Conservation (phyloP, 2,888 invertebrate species). For the Tipula unca region DNA sequence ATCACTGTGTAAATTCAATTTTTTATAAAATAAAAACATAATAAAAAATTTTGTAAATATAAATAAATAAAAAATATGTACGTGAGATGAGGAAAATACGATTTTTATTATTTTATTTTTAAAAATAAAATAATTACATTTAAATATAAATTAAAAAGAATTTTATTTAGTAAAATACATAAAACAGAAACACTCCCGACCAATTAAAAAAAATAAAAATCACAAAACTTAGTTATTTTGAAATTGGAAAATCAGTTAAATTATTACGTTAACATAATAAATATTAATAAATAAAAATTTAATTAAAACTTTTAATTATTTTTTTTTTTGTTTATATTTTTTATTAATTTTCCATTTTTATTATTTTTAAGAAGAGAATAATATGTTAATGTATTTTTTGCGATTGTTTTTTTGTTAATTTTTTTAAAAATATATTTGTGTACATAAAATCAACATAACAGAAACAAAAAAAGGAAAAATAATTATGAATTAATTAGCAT, state of each 20-base stretch:
- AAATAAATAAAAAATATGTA: neutral
- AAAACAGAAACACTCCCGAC: neutral
- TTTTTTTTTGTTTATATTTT: neutral
- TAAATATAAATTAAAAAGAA: neutral
- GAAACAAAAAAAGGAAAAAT: neutral
- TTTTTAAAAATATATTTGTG: neutral
- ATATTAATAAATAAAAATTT: neutral
- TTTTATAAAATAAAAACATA: neutral
- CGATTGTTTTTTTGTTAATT: neutral
- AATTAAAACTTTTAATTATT: slow-evolving; percentile 14
- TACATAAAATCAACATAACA: neutral
- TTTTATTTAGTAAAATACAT: neutral
- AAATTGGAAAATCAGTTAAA: neutral
- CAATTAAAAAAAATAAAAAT: neutral
- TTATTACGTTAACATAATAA: neutral
- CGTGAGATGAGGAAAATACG: neutral
- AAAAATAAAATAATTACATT: neutral
- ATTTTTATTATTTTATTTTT: neutral
- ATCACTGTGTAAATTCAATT: neutral
- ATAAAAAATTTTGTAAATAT: neutral
- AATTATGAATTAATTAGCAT: slow-evolving; percentile 14
- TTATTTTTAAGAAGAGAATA: neutral
- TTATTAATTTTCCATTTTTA: neutral
- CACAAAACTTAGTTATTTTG: neutral
- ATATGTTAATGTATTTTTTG: neutral